Percentiles rank a stretch among this genome's conserved stretches.
phyloP scores from a whole-genome alignment of 2,797 vertebrate species.

The Gouania willdenowi region DNA sequence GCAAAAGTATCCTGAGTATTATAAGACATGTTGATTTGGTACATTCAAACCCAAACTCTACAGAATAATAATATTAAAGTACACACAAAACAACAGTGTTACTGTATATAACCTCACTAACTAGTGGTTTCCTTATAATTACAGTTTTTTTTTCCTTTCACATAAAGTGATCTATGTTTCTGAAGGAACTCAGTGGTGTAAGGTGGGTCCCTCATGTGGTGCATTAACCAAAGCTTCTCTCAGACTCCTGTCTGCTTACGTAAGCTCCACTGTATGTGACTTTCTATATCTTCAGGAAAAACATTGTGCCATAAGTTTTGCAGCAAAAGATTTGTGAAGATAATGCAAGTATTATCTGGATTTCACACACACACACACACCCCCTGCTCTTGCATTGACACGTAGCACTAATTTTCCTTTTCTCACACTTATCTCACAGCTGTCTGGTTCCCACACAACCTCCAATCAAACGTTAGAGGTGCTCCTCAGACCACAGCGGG shows the following conservation, averaged over 20 bases:
- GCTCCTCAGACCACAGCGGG: not conserved
- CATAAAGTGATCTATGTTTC: no score
- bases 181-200: no score
- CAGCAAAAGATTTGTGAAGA: not conserved
- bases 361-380: not conserved
- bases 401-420: constrained; percentile 47
- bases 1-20: no score
- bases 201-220: constrained; percentile 53
- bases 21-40: no score
- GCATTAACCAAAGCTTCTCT: constrained; percentile 22
- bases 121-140: no score
- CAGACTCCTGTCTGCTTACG: not conserved
- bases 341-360: not conserved
- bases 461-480: constrained; percentile 48
- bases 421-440: constrained; percentile 61
- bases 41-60: no score
- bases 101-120: no score
- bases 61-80: no score
- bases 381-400: constrained; percentile 52
- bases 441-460: constrained; percentile 68
- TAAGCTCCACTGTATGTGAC: not conserved
- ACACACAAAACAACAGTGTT: no score
- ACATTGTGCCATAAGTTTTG: not conserved
- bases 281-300: not conserved
- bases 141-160: no score